Conservation (phyloP, 92 coral and sea anemone genomes). For the Plumapathes pennacea region DNA sequence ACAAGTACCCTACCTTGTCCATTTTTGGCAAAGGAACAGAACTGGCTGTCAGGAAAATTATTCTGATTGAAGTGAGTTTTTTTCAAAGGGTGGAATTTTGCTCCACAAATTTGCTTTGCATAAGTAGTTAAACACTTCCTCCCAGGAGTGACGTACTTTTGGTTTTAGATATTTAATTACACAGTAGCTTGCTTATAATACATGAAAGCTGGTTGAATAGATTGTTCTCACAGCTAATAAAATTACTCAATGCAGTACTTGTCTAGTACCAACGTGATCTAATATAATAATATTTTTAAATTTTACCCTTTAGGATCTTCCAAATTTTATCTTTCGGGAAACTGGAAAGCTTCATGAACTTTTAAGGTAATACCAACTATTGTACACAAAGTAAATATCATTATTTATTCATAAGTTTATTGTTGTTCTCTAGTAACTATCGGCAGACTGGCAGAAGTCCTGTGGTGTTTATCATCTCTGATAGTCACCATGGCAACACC, state of each 20-base stretch:
- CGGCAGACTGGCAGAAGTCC: slow-evolving; percentile 80
- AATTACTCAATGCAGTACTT: no score
- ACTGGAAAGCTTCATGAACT: slow-evolving; percentile 82
- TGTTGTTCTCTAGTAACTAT: slow-evolving; percentile 49
- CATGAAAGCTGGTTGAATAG: no score
- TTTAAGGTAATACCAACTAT: slow-evolving; percentile 64
- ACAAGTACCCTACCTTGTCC: slow-evolving; percentile 89
- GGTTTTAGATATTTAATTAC: no score
- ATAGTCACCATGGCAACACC: slow-evolving; percentile 85
- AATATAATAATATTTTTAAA: not conserved
- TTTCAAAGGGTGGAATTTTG: no score
- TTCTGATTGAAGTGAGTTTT: slow-evolving; percentile 72
- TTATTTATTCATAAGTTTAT: not conserved
- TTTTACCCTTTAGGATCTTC: slow-evolving; percentile 65
- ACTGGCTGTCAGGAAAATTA: slow-evolving; percentile 52
- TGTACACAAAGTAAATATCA: not conserved
- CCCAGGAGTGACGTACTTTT: no score
- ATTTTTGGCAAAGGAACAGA: slow-evolving; percentile 50
- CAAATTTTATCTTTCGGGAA: slow-evolving; percentile 83
- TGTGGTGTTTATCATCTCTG: slow-evolving; percentile 84
- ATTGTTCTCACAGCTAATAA: no score
- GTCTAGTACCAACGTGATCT: no score
- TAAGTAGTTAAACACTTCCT: no score
- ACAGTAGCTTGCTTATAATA: no score
- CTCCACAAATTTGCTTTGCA: no score